These are phyloP conservation scores for Torymus texanus DNA, from an alignment of 2,888 invertebrate genomes.

Conservation along the genomic window DNA sequence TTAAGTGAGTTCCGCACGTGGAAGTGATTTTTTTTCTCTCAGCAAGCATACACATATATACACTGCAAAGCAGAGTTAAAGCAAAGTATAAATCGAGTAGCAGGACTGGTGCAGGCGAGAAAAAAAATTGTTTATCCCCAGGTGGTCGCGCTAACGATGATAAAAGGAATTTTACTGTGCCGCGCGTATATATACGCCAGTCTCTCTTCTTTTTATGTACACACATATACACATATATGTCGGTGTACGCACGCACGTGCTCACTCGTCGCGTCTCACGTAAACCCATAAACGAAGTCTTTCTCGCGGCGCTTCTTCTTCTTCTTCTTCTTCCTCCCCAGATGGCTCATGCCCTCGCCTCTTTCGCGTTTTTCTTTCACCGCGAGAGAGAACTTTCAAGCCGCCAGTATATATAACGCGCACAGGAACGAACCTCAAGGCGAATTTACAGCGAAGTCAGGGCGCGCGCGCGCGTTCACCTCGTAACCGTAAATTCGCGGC, in stretches of 20 bases:
- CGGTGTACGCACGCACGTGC: conserved; percentile 1
- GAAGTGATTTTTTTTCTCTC: background rate
- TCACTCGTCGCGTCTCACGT: no score
- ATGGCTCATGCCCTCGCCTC: conserved; percentile 15
- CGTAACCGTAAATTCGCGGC: conserved; percentile 27
- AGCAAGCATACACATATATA: no score
- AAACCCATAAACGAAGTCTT: conserved; percentile 34
- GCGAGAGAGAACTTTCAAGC: background rate
- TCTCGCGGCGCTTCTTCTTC: background rate
- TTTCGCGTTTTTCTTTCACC: conserved; percentile 8
- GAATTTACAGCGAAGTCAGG: background rate
- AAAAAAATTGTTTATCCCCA: conserved; percentile 35
- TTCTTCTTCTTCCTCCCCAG: conserved; percentile 42
- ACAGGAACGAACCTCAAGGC: conserved; percentile 12
- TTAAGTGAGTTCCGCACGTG: background rate
- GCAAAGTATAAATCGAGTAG: background rate
- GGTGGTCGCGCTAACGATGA: conserved; percentile 37
- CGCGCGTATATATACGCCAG: background rate
- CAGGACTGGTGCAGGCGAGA: background rate
- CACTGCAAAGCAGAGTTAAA: no score
- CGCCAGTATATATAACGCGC: background rate
- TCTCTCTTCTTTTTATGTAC: conserved; percentile 26
- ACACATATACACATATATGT: conserved; percentile 2
- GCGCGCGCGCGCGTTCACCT: background rate
- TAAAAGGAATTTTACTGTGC: conserved; percentile 34